A percentile compares a stretch with the other conserved stretches of the same genome.
Conservation (phyloP, 2,797 vertebrate species). For the Brotula barbata region DNA sequence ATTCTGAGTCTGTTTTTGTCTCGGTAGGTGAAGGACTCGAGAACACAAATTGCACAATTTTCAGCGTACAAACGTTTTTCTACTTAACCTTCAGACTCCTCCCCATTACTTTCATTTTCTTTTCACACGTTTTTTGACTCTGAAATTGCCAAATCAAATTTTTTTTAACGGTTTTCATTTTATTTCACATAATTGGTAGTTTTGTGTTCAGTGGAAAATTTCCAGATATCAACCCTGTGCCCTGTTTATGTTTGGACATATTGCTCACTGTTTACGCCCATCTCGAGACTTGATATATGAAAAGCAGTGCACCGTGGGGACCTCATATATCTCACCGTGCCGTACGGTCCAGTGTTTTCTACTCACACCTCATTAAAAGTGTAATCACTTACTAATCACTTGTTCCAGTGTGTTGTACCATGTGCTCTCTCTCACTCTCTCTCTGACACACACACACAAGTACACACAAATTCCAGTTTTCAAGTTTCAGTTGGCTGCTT, state of each 20-base stretch:
- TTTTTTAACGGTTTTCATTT: conserved; percentile 46
- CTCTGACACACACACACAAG: conserved; percentile 7
- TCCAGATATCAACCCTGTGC: conserved; percentile 1
- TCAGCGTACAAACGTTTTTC: conserved; percentile 34
- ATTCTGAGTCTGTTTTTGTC: conserved; percentile 44
- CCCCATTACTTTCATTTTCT: conserved; percentile 20
- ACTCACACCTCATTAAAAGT: conserved; percentile 63
- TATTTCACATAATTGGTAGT: conserved; percentile 16
- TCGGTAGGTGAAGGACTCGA: conserved; percentile 36
- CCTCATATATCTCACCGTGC: conserved; percentile 32
- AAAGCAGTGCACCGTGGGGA: conserved; percentile 25
- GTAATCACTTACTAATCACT: conserved; percentile 69
- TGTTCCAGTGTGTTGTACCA: conserved; percentile 40
- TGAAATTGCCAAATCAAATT: conserved; percentile 37
- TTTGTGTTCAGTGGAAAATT: background rate
- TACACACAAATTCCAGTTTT: conserved; percentile 24
- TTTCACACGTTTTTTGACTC: conserved; percentile 19
- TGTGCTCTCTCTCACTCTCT: conserved; percentile 20
- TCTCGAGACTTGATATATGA: conserved; percentile 60
- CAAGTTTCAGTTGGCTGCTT: conserved; percentile 39
- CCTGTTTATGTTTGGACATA: conserved; percentile 31
- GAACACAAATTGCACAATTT: conserved; percentile 36
- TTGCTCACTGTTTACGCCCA: conserved; percentile 17
- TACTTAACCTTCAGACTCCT: conserved; percentile 28
- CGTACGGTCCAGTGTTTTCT: conserved; percentile 39